Conservation (phyloP, 2,888 invertebrate genomes). For the Scaptodrosophila latifasciaeformis region DNA sequence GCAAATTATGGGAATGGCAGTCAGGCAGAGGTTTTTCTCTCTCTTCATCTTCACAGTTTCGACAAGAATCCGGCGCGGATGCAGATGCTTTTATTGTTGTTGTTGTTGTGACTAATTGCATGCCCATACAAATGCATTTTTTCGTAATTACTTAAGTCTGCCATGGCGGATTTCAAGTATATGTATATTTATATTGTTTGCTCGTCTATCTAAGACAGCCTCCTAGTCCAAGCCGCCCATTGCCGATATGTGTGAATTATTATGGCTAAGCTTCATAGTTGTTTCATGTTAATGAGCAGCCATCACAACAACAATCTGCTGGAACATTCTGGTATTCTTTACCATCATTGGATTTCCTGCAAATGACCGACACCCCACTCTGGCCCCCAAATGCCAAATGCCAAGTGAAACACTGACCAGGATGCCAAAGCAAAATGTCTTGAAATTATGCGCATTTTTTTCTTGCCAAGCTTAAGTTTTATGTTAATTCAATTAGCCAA, state of each 20-base stretch:
- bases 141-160: slow-evolving; percentile 57
- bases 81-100: slow-evolving; percentile 40
- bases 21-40: slow-evolving; percentile 6
- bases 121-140: slow-evolving; percentile 58
- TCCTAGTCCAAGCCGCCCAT: no score
- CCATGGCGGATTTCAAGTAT: no score
- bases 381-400: slow-evolving; percentile 38
- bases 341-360: background rate
- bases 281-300: slow-evolving; percentile 62
- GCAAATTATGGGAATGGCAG: slow-evolving; percentile 69
- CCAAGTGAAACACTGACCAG: slow-evolving; percentile 45
- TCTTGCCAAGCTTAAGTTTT: slow-evolving; percentile 44
- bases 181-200: no score
- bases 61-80: slow-evolving; percentile 49
- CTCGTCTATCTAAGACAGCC: no score
- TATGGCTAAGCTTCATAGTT: slow-evolving; percentile 51
- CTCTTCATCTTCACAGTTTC: slow-evolving; percentile 29
- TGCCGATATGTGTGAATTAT: slow-evolving; percentile 43
- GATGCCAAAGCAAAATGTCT: slow-evolving; percentile 27
- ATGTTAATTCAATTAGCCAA: slow-evolving; percentile 60
- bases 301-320: no score
- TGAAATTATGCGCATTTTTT: slow-evolving; percentile 49
- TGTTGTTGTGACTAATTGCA: slow-evolving; percentile 63
- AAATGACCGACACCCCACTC: background rate
- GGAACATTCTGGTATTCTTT: slow-evolving; percentile 24